A percentile compares a stretch with the other conserved stretches of the same genome.
phyloP scores from a whole-genome alignment of 2,113 vertebrate species.

The Takifugu flavidus region DNA sequence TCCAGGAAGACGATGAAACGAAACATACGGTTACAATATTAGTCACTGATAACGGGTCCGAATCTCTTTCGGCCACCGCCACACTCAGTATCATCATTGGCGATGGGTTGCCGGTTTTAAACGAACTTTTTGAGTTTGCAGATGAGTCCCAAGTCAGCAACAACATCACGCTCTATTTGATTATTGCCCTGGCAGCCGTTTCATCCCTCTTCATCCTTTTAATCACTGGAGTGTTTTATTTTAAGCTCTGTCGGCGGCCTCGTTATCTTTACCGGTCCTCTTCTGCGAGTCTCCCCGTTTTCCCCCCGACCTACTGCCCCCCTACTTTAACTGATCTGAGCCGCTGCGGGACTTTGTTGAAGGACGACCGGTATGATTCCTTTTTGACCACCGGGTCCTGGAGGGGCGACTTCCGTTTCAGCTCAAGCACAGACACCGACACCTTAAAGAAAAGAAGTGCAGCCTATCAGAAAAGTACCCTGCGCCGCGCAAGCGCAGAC shows the following conservation, averaged over 20 bases:
- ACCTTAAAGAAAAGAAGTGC: constrained; percentile 65
- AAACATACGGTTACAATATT: constrained; percentile 65
- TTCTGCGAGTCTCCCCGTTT: constrained; percentile 59
- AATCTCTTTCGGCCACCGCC: constrained; percentile 63
- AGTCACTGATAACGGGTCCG: constrained; percentile 65
- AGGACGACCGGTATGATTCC: constrained; percentile 64
- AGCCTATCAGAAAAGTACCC: constrained; percentile 63
- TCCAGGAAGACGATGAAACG: constrained; percentile 54
- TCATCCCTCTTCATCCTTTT: constrained; percentile 64
- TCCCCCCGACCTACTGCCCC: constrained; percentile 58
- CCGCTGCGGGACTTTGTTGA: constrained; percentile 62
- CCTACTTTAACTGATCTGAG: constrained; percentile 62
- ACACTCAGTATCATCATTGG: constrained; percentile 61
- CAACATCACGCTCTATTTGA: constrained; percentile 70
- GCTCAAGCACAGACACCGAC: constrained; percentile 66
- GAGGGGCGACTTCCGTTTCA: constrained; percentile 71
- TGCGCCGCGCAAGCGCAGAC: constrained; percentile 50
- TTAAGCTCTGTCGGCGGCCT: constrained; percentile 52
- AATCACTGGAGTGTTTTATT: constrained; percentile 57
- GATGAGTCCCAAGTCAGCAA: constrained; percentile 40
- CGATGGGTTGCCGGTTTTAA: constrained; percentile 59
- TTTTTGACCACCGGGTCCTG: constrained; percentile 71
- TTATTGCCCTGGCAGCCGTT: constrained; percentile 60
- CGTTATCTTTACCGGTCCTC: constrained; percentile 54
- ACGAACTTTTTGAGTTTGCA: constrained; percentile 50